These are phyloP conservation scores for Taphrorychus bicolor DNA, from an alignment of 2,888 invertebrate genomes.

Conservation along the genomic window DNA sequence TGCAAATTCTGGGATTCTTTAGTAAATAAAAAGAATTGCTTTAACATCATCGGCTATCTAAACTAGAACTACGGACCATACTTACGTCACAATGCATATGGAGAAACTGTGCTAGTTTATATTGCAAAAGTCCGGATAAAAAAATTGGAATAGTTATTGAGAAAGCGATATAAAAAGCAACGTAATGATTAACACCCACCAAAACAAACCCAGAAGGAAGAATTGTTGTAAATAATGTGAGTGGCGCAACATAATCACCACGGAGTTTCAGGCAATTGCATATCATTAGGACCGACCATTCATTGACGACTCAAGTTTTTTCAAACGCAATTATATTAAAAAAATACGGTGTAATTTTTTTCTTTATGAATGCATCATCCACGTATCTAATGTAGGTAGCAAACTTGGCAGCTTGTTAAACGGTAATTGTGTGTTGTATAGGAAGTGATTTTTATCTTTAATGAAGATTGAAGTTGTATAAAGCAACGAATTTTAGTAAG, in stretches of 20 bases:
- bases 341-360: background rate
- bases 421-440: background rate
- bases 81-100: too few relatives aligned
- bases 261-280: background rate
- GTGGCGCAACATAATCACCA: background rate
- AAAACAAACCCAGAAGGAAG: background rate
- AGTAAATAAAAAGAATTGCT: too few relatives aligned
- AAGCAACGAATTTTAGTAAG: background rate
- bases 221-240: background rate
- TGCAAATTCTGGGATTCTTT: too few relatives aligned
- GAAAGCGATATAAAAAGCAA: too few relatives aligned
- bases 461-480: background rate
- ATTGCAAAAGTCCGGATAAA: too few relatives aligned
- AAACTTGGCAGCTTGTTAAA: constrained; percentile 2
- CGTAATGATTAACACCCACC: too few relatives aligned
- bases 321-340: background rate
- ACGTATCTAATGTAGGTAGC: background rate
- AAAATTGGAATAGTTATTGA: too few relatives aligned
- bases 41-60: too few relatives aligned
- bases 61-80: too few relatives aligned
- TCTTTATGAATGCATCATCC: constrained; percentile 1
- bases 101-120: too few relatives aligned
- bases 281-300: background rate
- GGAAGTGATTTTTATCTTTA: constrained; percentile 2
- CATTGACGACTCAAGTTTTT: background rate